Base-by-base conservation (phyloP, 1,140 invertebrate genomes). In the Macrobrachium rosenbergii region DNA sequence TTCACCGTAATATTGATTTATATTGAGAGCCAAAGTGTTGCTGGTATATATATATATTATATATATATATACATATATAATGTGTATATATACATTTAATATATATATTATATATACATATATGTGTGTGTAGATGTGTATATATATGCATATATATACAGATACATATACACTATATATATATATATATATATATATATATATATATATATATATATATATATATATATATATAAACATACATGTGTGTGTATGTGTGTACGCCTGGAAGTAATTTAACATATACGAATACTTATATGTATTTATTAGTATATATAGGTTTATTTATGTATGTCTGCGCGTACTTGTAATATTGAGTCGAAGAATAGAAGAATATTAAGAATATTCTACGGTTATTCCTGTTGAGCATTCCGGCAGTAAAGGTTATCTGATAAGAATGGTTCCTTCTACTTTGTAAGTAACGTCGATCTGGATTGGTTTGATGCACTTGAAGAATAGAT, bases 1-100 rank as follows among this genome's bases (percentile, higher is more conserved):
- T 52, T 52, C 8, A 52, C 52, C 7, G 12, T 52, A 8, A 12
- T 52, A 12, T 52, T 52, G 52, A 28, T 23, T 28, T 37, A 28
- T 75, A 45, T 75, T 17, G 28, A 2, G 28, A 28, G 11, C 23
- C 45, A 21, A n/a, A 28, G 1, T 43, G 7, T 17, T 5, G 19
- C 75, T 2, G 16, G 3, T 17, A 16, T 52, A 37, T 7, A 2
- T 0, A 37, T 14, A 37, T 8, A 3, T 2, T 43, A 12, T 21
- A n/a, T 80, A 43, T 28, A n/a, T 80, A 69, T 45, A 37, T 82
- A 69, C 8, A 69, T 64, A 72, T 64, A 17, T 67, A 52, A 69
- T 37, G 3, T 81, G 28, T 81, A 21, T 63, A 21, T 63, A 12
- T 64, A 43, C 23, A 43, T 37, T n/a, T n/a, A n/a, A 37, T 7